Evolutionary conservation across 2,888 invertebrate genomes (phyloP), one percentile per base, ranked within the genome.

Genomic region (Diaprepes abbreviatus): DNA sequence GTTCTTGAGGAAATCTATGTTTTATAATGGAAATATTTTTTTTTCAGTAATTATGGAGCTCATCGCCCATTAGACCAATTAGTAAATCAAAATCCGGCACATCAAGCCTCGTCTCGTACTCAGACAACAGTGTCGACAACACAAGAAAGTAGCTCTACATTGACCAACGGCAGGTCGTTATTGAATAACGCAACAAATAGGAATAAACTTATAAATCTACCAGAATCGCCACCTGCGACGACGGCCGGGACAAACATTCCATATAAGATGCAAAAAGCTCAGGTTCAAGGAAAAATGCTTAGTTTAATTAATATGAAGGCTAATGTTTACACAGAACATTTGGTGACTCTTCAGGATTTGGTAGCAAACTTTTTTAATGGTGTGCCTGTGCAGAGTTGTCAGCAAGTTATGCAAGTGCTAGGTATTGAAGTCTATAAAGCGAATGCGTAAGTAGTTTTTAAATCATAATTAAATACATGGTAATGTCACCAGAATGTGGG

Each of bases 221-320:
- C 63, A 21, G 59, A 72, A 58, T 60, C 66, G 14, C 63, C 67
- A 16, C 63, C 66, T 10, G 38, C 21, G 14, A 54, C 50, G 14
- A 59, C 52, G n/a, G 24, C 52, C 55, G 87, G 87, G 82, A 88
- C 88, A 83, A 91, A 90, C 85, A 88, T 89, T 83, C 92, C 92
- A 77, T 93, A 92, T 85, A 92, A 92, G 87, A 73, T 78, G 19
- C 93, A 93, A 80, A 93, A 92, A 81, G 93, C 93, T 40, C 87
- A 92, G 72, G 91, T 95, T 63, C 93, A 93, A 80, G 92, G 91
- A 79, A 91, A 91, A 78, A 89, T 93, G 88, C 91, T 95, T 76
- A 93, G 92, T 60, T 94, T 93, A 85, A 93, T 95, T 81, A 95
- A 95, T 85, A 91, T 92, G 85, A 93, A 94, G 86, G 93, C 94